Conservation (phyloP, 2,113 vertebrate genomes). For the Vidua macroura region DNA sequence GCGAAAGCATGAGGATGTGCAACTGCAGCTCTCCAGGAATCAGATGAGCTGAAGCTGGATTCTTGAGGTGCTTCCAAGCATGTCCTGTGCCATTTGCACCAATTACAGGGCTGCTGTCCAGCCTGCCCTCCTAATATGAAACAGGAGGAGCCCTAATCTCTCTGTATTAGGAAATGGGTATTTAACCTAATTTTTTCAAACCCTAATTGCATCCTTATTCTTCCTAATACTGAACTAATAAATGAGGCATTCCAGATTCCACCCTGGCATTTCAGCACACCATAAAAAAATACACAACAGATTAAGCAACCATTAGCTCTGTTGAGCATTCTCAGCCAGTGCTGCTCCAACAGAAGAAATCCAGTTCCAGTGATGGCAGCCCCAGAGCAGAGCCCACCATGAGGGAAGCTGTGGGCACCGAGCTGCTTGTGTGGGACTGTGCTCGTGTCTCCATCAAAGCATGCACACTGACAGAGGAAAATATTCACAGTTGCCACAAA, state of each 20-base stretch:
- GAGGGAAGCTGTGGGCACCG: accelerated
- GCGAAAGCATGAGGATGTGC: background rate
- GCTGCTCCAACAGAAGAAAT: background rate
- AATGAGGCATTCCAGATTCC: conserved; percentile 32
- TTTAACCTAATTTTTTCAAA: conserved; percentile 48
- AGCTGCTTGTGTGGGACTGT: background rate
- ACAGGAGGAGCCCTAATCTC: conserved; percentile 17
- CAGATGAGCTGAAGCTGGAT: background rate
- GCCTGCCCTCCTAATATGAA: conserved; percentile 7
- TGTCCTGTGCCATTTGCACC: background rate
- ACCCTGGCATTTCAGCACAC: background rate
- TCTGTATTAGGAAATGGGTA: conserved; percentile 20
- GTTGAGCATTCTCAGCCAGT: background rate
- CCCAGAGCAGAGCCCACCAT: background rate
- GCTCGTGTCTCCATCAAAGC: background rate
- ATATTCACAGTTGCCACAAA: background rate
- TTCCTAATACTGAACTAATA: conserved; percentile 28
- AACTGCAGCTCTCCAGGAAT: background rate
- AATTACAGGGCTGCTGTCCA: background rate
- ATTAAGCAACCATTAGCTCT: background rate
- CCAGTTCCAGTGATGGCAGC: background rate
- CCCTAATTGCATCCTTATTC: conserved; percentile 20
- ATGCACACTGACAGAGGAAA: background rate
- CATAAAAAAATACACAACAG: background rate
- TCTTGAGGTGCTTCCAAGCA: background rate